Evolutionary conservation across 2,797 vertebrate species (phyloP).

Genomic region (Micropoecilia bifurca): DNA sequence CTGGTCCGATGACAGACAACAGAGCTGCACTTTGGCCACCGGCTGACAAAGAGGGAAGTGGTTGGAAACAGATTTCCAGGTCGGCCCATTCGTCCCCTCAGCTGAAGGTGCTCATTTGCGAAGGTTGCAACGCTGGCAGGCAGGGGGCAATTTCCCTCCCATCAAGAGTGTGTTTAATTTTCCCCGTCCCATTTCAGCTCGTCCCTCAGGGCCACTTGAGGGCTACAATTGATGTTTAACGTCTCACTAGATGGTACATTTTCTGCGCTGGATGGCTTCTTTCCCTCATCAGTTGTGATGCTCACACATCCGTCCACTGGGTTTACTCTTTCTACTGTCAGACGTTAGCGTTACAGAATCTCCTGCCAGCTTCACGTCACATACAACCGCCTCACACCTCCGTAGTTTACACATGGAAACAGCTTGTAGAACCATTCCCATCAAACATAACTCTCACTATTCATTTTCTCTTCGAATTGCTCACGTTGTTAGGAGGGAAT

Average conservation of each 20-base stretch:
- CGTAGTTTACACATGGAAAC: not conserved
- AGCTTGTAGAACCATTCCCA: not conserved
- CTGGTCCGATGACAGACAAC: constrained; percentile 66
- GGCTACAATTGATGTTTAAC: constrained; percentile 78
- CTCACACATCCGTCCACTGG: constrained; percentile 24
- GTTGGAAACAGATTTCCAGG: constrained; percentile 56
- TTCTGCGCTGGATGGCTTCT: constrained; percentile 41
- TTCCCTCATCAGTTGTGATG: constrained; percentile 34
- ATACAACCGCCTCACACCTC: not conserved
- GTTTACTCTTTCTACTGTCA: constrained; percentile 8
- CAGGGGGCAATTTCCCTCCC: constrained; percentile 66
- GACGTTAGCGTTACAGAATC: constrained; percentile 1
- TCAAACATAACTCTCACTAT: not conserved
- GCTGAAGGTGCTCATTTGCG: constrained; percentile 73
- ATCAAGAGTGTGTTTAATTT: constrained; percentile 79
- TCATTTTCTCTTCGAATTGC: not conserved
- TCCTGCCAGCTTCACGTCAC: not conserved
- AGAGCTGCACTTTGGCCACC: constrained; percentile 69
- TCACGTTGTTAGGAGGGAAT: not conserved
- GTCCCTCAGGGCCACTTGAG: constrained; percentile 57
- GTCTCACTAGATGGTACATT: constrained; percentile 69
- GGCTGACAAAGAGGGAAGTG: constrained; percentile 79
- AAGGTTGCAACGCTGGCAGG: constrained; percentile 47
- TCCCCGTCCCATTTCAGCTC: constrained; percentile 52
- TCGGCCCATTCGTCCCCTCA: constrained; percentile 27